Conservation (phyloP, 2,797 vertebrate genomes). For the Manis javanica region DNA sequence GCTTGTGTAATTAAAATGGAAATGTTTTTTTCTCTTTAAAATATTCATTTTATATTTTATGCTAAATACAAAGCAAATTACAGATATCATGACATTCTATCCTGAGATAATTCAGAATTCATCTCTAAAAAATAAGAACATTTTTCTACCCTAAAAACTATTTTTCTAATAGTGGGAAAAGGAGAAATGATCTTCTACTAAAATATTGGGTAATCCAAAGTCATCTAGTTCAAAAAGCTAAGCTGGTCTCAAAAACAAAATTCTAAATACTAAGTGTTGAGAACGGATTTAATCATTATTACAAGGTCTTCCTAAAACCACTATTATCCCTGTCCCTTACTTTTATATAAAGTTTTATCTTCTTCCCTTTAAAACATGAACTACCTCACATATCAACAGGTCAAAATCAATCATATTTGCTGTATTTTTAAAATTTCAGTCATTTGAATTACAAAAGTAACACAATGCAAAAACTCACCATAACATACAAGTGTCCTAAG, state of each 20-base stretch:
- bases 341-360: not conserved
- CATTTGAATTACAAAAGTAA: conserved; percentile 24
- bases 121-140: conserved; percentile 11
- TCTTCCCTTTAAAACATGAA: conserved; percentile 33
- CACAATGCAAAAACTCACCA: not conserved
- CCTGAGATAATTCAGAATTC: conserved; percentile 28
- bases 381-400: not conserved
- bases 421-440: not conserved
- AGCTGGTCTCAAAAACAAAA: not conserved
- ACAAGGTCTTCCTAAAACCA: not conserved
- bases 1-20: conserved; percentile 6
- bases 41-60: conserved; percentile 38
- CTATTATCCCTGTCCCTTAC: not conserved
- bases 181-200: not conserved
- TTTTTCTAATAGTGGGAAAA: not conserved
- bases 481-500: not conserved
- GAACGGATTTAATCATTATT: not conserved
- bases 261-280: not conserved
- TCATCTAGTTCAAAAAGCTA: conserved; percentile 16
- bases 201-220: not conserved
- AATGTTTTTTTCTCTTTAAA: not conserved
- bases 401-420: not conserved
- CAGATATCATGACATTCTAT: not conserved
- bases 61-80: conserved; percentile 21
- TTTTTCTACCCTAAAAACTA: conserved; percentile 3